Conservation (phyloP, 1,140 invertebrate species). For the Drosophila malerkotliana region DNA sequence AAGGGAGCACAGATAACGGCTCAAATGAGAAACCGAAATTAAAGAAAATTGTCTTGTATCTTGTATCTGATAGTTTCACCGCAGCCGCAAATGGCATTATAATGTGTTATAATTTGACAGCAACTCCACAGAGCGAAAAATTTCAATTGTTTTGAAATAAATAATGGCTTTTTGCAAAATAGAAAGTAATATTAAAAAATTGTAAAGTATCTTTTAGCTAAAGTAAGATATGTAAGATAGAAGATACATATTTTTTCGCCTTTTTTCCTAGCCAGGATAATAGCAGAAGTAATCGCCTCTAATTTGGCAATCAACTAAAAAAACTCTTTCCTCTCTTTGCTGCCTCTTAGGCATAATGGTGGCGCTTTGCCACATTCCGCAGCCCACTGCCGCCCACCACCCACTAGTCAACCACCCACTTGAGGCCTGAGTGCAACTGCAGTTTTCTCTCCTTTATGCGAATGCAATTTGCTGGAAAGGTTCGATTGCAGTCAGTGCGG, state of each 20-base stretch:
- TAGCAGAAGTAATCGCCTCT: constrained; percentile 61
- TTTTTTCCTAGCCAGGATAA: constrained; percentile 34
- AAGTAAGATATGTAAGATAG: no score
- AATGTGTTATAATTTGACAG: constrained; percentile 67
- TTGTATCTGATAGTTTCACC: constrained; percentile 28
- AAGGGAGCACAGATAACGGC: constrained; percentile 30
- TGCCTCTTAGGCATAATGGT: constrained; percentile 54
- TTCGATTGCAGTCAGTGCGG: constrained; percentile 56
- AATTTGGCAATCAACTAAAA: constrained; percentile 72
- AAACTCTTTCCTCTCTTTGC: constrained; percentile 19
- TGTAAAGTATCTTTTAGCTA: no score
- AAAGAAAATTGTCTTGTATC: constrained; percentile 61
- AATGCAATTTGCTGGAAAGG: constrained; percentile 81
- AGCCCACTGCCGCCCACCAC: constrained; percentile 17
- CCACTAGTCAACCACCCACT: constrained; percentile 42
- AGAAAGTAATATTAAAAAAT: no score
- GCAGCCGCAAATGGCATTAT: constrained; percentile 63
- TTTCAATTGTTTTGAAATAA: neutral
- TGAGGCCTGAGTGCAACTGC: constrained; percentile 39
- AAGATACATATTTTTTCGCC: neutral
- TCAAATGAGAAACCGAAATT: constrained; percentile 53
- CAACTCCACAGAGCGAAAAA: constrained; percentile 15
- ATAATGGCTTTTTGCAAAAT: neutral
- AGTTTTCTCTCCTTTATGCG: constrained; percentile 74
- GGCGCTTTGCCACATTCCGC: constrained; percentile 18